These are phyloP conservation scores for Remorina albescens DNA, from an alignment of 2,797 vertebrate genomes.

Conservation along the genomic window DNA sequence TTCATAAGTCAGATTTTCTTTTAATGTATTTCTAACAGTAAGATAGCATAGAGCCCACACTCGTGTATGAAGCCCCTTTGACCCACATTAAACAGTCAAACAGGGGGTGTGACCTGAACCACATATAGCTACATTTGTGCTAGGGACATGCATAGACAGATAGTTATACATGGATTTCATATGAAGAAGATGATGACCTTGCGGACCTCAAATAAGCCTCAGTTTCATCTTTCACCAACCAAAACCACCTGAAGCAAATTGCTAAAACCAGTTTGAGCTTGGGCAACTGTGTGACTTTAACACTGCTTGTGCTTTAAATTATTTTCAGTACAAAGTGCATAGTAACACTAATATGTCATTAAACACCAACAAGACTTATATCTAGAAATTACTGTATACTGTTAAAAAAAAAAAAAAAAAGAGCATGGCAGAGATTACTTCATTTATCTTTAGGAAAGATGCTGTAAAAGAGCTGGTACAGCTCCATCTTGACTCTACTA, in stretches of 20 bases:
- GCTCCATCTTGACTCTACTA: slow-evolving; percentile 2
- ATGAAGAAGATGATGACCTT: background rate
- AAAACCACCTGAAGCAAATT: background rate
- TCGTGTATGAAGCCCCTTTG: background rate
- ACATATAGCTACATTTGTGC: slow-evolving; percentile 19
- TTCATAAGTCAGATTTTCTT: background rate
- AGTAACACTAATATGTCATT: background rate
- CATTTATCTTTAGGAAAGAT: slow-evolving; percentile 11
- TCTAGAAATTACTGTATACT: rapidly evolving
- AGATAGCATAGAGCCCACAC: background rate
- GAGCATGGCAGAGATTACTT: background rate
- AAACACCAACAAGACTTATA: background rate
- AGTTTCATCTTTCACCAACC: background rate
- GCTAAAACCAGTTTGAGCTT: background rate
- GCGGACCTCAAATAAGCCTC: background rate
- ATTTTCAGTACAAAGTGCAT: background rate
- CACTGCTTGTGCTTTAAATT: background rate
- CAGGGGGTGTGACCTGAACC: slow-evolving; percentile 36
- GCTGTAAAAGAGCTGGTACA: background rate
- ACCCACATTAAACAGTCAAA: slow-evolving; percentile 45
- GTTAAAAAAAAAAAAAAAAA: no score
- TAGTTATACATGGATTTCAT: background rate
- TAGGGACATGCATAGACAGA: background rate
- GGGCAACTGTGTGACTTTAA: slow-evolving; percentile 1
- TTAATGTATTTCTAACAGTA: background rate